Evolutionary conservation across 2,888 invertebrate genomes (phyloP).

Genomic region (Hydriomena furcata): DNA sequence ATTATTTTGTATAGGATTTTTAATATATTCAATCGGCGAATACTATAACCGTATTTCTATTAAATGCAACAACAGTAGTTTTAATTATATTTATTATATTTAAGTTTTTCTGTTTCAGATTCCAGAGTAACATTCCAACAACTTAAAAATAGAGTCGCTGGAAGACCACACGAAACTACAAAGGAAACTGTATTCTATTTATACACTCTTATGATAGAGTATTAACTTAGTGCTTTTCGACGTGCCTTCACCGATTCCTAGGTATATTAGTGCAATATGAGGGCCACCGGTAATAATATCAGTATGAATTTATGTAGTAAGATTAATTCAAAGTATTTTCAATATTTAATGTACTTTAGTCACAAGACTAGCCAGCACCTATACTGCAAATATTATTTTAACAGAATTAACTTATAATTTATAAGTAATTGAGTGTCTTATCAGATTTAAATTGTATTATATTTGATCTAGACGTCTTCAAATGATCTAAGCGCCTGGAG

Average conservation of each 20-base stretch:
- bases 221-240: conserved; percentile 49
- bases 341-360: conserved; percentile 22
- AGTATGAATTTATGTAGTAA: conserved; percentile 16
- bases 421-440: conserved; percentile 8
- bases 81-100: too few relatives aligned
- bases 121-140: conserved; percentile 42
- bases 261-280: conserved; percentile 54
- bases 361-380: conserved; percentile 29
- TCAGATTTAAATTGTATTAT: conserved; percentile 3
- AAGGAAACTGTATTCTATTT: conserved; percentile 40
- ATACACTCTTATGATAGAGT: conserved; percentile 35
- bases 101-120: conserved; percentile 30
- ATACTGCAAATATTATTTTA: conserved; percentile 14
- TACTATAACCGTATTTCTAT: too few relatives aligned
- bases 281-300: conserved; percentile 37
- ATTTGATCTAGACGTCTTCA: not conserved
- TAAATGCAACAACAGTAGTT: too few relatives aligned
- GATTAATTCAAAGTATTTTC: conserved; percentile 20
- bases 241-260: conserved; percentile 72
- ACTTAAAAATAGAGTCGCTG: conserved; percentile 35
- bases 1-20: too few relatives aligned
- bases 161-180: conserved; percentile 38
- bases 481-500: too few relatives aligned
- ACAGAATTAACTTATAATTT: conserved; percentile 1
- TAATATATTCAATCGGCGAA: too few relatives aligned